These are phyloP conservation scores for Girardia tigrina DNA, from an alignment of 2,888 invertebrate genomes.

Conservation along the genomic window DNA sequence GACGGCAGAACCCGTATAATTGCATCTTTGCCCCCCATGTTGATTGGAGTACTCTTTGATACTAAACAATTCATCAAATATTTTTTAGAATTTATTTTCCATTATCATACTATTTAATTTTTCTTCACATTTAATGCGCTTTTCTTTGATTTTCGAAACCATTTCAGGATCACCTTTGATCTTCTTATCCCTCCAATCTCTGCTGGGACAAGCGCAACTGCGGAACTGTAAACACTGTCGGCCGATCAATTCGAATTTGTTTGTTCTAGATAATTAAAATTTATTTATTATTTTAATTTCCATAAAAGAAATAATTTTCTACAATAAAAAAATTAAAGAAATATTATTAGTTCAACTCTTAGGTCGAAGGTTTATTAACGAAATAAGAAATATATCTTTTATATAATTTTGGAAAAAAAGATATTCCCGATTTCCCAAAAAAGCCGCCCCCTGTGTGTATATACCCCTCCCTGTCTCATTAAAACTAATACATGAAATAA, in stretches of 20 bases:
- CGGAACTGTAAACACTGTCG: conserved; percentile 31
- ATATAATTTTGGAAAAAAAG: too few relatives aligned
- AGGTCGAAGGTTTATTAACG: too few relatives aligned
- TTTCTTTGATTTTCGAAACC: neutral
- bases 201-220: conserved; percentile 30
- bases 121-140: neutral
- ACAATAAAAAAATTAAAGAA: too few relatives aligned
- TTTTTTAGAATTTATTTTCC: too few relatives aligned
- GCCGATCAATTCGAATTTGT: conserved; percentile 29
- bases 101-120: conserved; percentile 16
- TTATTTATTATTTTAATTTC: too few relatives aligned
- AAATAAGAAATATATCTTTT: too few relatives aligned
- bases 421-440: too few relatives aligned
- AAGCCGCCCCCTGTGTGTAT: too few relatives aligned
- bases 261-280: conserved; percentile 14
- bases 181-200: conserved; percentile 27
- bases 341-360: too few relatives aligned
- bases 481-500: too few relatives aligned
- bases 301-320: too few relatives aligned
- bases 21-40: conserved; percentile 11
- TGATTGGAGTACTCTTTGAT: neutral
- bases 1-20: neutral
- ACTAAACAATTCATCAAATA: neutral
- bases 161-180: conserved; percentile 15
- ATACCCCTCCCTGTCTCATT: too few relatives aligned